These are phyloP conservation scores for Allolobophora icterica DNA, from an alignment of 2,888 invertebrate genomes.

Conservation along the genomic window DNA sequence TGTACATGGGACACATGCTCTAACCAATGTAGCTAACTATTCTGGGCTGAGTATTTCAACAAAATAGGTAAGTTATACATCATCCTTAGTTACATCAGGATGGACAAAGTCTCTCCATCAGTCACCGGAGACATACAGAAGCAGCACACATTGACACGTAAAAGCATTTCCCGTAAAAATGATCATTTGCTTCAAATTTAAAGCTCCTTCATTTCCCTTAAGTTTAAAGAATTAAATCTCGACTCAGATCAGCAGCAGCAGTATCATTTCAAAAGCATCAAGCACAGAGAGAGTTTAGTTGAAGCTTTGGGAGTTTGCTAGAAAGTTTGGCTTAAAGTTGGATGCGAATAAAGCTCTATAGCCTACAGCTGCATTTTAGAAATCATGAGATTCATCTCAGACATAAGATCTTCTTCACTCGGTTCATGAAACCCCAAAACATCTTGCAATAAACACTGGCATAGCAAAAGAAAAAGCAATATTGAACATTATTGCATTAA, in stretches of 20 bases:
- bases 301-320: not conserved
- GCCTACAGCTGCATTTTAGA: not conserved
- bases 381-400: not conserved
- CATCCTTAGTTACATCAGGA: not conserved
- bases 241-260: not conserved
- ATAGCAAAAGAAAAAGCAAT: not conserved
- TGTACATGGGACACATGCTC: too few species aligned
- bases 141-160: not conserved
- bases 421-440: not conserved
- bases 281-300: not conserved
- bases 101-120: not conserved
- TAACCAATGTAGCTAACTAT: not conserved
- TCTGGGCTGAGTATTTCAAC: not conserved
- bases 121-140: not conserved
- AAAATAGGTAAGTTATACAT: not conserved
- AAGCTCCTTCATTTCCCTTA: too few species aligned
- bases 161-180: not conserved
- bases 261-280: not conserved
- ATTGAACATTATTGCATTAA: not conserved
- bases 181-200: too few species aligned
- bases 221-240: not conserved
- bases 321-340: not conserved
- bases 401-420: too few species aligned
- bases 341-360: not conserved
- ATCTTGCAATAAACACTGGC: not conserved